Percentiles rank a stretch among this genome's conserved stretches.
phyloP scores from a whole-genome alignment of 2,797 vertebrate species.

The Synaphobranchus kaupii region DNA sequence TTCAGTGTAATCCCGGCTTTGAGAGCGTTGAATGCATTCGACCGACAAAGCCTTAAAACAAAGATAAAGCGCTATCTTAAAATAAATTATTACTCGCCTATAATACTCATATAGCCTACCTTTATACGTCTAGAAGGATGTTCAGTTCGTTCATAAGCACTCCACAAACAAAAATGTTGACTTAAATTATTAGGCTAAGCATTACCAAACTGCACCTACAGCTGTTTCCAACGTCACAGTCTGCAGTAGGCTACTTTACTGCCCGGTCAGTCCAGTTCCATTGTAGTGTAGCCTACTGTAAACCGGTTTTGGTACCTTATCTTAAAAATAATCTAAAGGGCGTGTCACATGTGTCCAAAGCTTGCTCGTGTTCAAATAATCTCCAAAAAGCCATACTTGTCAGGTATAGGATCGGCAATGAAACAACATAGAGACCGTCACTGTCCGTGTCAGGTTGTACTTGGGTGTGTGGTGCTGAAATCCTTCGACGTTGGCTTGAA shows the following conservation, averaged over 20 bases:
- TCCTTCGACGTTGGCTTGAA: slow-evolving; percentile 20
- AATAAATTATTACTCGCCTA: background rate
- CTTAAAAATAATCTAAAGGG: slow-evolving; percentile 11
- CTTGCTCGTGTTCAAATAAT: slow-evolving; percentile 29
- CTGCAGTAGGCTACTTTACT: slow-evolving; percentile 15
- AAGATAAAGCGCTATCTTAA: background rate
- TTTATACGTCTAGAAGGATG: background rate
- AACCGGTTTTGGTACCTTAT: slow-evolving; percentile 14
- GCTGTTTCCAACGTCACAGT: slow-evolving; percentile 7
- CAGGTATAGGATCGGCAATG: slow-evolving; percentile 19
- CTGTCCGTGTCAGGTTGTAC: slow-evolving; percentile 38
- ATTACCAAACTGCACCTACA: slow-evolving; percentile 18
- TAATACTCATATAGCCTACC: background rate
- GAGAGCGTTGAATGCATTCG: background rate
- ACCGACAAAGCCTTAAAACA: background rate
- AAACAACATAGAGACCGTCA: slow-evolving; percentile 26
- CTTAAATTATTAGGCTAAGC: background rate
- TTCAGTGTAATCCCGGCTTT: background rate
- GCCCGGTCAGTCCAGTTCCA: slow-evolving; percentile 23
- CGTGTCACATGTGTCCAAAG: background rate
- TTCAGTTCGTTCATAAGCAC: background rate
- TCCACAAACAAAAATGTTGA: background rate
- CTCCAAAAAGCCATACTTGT: slow-evolving; percentile 43
- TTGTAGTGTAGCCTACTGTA: background rate
- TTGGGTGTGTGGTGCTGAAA: slow-evolving; percentile 29